These are phyloP conservation scores for Cotesia congregata DNA, from an alignment of 2,888 invertebrate genomes.

Conservation along the genomic window DNA sequence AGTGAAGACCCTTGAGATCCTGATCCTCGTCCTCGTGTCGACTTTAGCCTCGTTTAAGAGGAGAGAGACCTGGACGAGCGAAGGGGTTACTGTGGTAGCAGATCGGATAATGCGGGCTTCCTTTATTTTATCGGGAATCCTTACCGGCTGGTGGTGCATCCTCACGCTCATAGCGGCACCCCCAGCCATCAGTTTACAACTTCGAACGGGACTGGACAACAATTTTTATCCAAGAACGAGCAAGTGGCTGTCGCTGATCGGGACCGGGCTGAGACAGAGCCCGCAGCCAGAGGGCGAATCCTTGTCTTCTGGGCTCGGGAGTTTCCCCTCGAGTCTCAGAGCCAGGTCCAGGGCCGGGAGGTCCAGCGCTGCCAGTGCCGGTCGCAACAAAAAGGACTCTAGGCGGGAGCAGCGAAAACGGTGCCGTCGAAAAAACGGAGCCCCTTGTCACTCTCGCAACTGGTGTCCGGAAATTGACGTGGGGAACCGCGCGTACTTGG, in stretches of 20 bases:
- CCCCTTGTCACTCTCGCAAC: constrained; percentile 59
- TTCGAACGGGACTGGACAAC: constrained; percentile 11
- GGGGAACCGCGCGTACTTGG: constrained; percentile 76
- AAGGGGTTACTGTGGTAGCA: constrained; percentile 58
- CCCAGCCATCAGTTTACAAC: constrained; percentile 55
- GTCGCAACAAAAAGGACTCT: constrained; percentile 52
- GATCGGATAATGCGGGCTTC: constrained; percentile 68
- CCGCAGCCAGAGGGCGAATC: background rate
- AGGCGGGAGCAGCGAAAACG: constrained; percentile 64
- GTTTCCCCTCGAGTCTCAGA: background rate
- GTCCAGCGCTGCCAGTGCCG: constrained; percentile 35
- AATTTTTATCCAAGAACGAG: constrained; percentile 6
- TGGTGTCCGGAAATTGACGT: constrained; percentile 77
- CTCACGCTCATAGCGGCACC: constrained; percentile 62
- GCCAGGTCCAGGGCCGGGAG: constrained; percentile 8
- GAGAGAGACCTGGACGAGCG: constrained; percentile 30
- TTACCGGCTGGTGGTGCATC: constrained; percentile 68
- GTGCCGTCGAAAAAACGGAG: constrained; percentile 58
- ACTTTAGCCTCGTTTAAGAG: constrained; percentile 22
- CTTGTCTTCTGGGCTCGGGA: background rate
- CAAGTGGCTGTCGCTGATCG: constrained; percentile 15
- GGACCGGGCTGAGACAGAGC: background rate
- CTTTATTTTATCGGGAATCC: constrained; percentile 67
- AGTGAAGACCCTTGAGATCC: constrained; percentile 7
- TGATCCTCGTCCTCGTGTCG: constrained; percentile 35